phyloP scores from a whole-genome alignment of 2,888 invertebrate species.

The Cenopis cana region DNA sequence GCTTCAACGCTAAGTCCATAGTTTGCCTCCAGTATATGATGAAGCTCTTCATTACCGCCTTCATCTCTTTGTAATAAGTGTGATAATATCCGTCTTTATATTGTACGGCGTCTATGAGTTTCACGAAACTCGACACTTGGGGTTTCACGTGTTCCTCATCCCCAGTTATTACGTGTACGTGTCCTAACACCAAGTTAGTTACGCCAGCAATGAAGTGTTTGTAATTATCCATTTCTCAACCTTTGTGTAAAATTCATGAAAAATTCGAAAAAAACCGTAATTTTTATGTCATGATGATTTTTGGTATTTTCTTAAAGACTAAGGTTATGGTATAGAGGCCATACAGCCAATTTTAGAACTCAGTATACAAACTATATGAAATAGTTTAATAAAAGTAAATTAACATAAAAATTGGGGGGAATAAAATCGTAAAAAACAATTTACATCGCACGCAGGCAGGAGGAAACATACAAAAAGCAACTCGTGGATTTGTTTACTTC shows the following conservation, averaged over 20 bases:
- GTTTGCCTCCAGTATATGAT: conserved; percentile 56
- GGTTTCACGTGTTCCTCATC: conserved; percentile 54
- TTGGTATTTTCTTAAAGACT: not conserved
- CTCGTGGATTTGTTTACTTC: too few species aligned
- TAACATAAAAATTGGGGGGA: too few species aligned
- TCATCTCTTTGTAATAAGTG: conserved; percentile 65
- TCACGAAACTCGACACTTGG: conserved; percentile 57
- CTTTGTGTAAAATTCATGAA: not conserved
- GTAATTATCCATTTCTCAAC: conserved; percentile 55
- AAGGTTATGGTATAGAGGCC: not conserved
- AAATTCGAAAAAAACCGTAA: conserved; percentile 1
- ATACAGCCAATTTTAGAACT: not conserved
- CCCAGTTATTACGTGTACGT: conserved; percentile 55
- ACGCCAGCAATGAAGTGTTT: conserved; percentile 63
- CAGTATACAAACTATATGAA: too few species aligned
- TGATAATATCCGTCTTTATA: conserved; percentile 60
- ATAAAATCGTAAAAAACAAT: too few species aligned
- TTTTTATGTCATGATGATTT: not conserved
- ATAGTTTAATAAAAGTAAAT: too few species aligned
- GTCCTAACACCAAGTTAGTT: conserved; percentile 54
- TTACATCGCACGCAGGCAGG: too few species aligned
- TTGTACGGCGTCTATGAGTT: conserved; percentile 52
- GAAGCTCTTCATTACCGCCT: conserved; percentile 60
- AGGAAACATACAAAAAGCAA: too few species aligned
- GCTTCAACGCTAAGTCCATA: conserved; percentile 59